phyloP scores from a whole-genome alignment of 2,113 vertebrate genomes.

The Burhinus oedicnemus region DNA sequence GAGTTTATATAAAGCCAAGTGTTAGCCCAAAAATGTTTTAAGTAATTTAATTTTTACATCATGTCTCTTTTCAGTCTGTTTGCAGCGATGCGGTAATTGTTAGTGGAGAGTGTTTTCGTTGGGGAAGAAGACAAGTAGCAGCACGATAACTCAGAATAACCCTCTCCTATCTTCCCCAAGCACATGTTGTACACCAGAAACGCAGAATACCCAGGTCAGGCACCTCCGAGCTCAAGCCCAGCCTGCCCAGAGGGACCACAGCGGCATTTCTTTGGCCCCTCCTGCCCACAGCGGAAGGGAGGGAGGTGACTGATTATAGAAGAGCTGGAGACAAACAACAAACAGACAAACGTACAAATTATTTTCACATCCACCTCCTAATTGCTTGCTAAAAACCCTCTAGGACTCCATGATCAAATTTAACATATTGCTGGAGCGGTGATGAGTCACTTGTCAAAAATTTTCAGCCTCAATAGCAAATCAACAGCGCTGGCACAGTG shows the following conservation, averaged over 20 bases:
- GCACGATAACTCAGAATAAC: constrained; percentile 61
- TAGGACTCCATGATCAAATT: constrained; percentile 64
- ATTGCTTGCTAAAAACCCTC: constrained; percentile 67
- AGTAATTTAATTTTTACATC: constrained; percentile 83
- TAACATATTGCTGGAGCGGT: neutral
- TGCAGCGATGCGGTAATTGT: constrained; percentile 74
- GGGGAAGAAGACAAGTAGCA: constrained; percentile 67
- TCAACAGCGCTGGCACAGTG: neutral
- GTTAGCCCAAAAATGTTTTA: constrained; percentile 80
- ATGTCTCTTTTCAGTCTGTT: constrained; percentile 79
- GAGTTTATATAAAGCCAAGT: constrained; percentile 84
- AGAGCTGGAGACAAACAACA: constrained; percentile 60
- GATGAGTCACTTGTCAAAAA: constrained; percentile 53
- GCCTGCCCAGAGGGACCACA: neutral
- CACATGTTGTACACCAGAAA: constrained; percentile 16
- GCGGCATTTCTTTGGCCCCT: constrained; percentile 19
- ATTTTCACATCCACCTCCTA: constrained; percentile 72
- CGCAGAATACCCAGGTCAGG: constrained; percentile 1
- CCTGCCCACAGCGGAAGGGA: constrained; percentile 40
- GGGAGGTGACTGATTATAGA: constrained; percentile 12
- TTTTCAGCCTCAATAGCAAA: constrained; percentile 23
- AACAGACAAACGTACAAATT: constrained; percentile 71
- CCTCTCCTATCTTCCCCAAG: constrained; percentile 40
- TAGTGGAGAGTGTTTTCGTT: constrained; percentile 38
- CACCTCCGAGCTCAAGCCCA: neutral